Conservation (phyloP, 2,113 vertebrate genomes). For the Pungitius pungitius region DNA sequence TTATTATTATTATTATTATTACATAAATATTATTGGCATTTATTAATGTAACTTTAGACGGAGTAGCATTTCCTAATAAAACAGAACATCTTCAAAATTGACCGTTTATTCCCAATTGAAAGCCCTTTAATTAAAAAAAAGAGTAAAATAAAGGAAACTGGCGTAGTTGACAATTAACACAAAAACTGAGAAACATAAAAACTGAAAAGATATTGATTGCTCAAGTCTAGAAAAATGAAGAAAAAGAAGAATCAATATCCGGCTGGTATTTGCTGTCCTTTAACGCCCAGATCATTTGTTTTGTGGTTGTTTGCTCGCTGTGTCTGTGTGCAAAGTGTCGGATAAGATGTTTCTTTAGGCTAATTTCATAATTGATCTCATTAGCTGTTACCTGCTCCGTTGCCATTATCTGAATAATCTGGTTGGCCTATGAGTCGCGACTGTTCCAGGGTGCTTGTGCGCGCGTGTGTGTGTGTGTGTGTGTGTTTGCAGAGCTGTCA, state of each 20-base stretch:
- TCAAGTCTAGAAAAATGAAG: neutral
- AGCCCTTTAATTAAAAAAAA: neutral
- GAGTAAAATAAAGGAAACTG: neutral
- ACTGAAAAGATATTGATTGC: neutral
- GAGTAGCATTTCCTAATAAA: neutral
- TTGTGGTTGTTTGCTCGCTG: neutral
- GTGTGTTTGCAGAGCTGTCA: constrained; percentile 16
- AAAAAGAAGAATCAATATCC: neutral
- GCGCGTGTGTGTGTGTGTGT: constrained; percentile 9
- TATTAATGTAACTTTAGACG: neutral
- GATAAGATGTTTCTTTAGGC: constrained; percentile 37
- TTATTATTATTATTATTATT: neutral
- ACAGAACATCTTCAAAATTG: neutral
- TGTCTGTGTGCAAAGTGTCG: constrained; percentile 15
- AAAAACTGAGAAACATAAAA: neutral
- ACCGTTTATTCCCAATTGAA: neutral
- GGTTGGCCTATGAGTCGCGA: constrained; percentile 31
- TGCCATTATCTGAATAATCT: constrained; percentile 73
- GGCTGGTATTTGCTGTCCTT: neutral
- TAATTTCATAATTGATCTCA: constrained; percentile 70
- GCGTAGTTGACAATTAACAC: neutral
- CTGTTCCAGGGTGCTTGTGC: neutral
- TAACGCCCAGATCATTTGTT: neutral
- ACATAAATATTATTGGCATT: neutral
- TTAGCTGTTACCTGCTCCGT: constrained; percentile 60